These are phyloP conservation scores for Microcebus lehilahytsara DNA, from an alignment of 2,113 vertebrate genomes.

Conservation along the genomic window DNA sequence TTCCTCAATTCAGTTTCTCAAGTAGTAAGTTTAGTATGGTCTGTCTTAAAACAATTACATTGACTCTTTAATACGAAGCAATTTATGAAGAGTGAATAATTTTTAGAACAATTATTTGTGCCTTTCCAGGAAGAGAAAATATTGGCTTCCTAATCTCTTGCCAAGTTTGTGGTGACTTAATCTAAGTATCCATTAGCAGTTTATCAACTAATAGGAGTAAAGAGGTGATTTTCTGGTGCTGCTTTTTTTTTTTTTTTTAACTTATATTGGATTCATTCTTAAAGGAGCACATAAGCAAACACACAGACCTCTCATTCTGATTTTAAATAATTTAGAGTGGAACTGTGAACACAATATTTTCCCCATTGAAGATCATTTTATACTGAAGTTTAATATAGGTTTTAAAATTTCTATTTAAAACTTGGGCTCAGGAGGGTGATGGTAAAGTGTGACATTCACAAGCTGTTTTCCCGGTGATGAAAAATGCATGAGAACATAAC, in stretches of 20 bases:
- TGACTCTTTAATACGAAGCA: not conserved
- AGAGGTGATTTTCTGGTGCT: not conserved
- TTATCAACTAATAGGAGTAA: not conserved
- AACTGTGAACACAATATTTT: conserved; percentile 78
- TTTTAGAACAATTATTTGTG: conserved; percentile 38
- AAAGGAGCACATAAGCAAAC: conserved; percentile 59
- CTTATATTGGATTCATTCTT: conserved; percentile 62
- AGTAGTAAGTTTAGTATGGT: not conserved
- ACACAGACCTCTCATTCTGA: conserved; percentile 56
- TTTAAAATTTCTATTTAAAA: conserved; percentile 75
- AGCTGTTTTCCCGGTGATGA: conserved; percentile 84
- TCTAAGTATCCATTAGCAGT: not conserved
- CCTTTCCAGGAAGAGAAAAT: conserved; percentile 31
- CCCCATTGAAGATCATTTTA: conserved; percentile 71
- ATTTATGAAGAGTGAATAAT: not conserved
- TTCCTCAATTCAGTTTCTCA: not conserved
- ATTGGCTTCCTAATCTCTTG: not conserved
- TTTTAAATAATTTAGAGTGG: conserved; percentile 75
- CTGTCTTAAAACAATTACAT: not conserved
- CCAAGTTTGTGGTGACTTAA: not conserved
- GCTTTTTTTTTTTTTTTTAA: conserved; percentile 20
- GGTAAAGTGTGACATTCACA: conserved; percentile 83
- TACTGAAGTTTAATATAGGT: conserved; percentile 77
- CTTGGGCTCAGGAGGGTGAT: conserved; percentile 68
- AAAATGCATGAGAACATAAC: conserved; percentile 85